phyloP scores from a whole-genome alignment of 2,797 vertebrate species.

The Synaphobranchus kaupii region DNA sequence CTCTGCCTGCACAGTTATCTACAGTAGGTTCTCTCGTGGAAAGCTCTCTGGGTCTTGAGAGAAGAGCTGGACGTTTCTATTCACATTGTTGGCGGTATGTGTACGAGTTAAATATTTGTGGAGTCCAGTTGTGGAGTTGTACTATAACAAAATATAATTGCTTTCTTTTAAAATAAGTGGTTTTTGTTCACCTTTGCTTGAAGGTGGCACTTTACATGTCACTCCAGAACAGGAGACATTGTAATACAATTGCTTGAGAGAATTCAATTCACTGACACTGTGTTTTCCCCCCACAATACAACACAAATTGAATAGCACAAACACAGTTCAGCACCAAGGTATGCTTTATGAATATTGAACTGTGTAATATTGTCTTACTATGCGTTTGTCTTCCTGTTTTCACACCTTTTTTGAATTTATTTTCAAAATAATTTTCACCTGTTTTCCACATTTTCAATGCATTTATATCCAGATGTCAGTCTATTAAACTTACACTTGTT shows the following conservation, averaged over 20 bases:
- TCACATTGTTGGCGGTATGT: slow-evolving; percentile 49
- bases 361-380: background rate
- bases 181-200: background rate
- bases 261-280: background rate
- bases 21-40: background rate
- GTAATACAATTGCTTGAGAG: background rate
- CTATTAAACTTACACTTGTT: background rate
- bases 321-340: background rate
- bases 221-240: background rate
- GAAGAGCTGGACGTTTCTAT: slow-evolving; percentile 43
- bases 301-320: background rate
- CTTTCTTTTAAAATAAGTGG: slow-evolving; percentile 2
- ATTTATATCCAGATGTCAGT: background rate
- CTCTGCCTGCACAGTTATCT: background rate
- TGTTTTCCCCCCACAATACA: background rate
- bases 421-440: no score
- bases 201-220: background rate
- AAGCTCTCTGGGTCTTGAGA: slow-evolving; percentile 25
- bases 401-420: no score
- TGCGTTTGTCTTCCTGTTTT: background rate
- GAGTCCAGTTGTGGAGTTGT: slow-evolving; percentile 29
- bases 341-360: background rate
- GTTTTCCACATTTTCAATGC: background rate
- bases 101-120: slow-evolving; percentile 45
- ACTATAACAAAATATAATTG: background rate